Evolutionary conservation across 2,113 vertebrate species (phyloP), one percentile per base, ranked within the genome.

Genomic region (Leptodactylus fuscus): DNA sequence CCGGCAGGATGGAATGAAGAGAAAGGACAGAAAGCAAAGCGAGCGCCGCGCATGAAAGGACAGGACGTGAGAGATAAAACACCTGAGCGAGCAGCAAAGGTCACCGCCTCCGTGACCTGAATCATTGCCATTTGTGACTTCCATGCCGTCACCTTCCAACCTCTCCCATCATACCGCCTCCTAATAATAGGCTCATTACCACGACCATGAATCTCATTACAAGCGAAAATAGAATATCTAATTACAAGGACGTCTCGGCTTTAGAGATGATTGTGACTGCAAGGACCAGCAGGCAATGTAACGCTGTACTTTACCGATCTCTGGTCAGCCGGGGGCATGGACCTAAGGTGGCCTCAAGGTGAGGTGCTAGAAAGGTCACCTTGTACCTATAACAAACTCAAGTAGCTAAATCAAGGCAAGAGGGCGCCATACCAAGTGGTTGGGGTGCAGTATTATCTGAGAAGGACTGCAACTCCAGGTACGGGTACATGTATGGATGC

Each of bases 111-210:
- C 41, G 16, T 53, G 81, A 71, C 81, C 67, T 51, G 48, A 38
- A 58, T 51, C 12, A 69, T 70, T 69, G 20, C 22, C 44, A 69
- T 65, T 29, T 81, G 38, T 67, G 2, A 11, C 29, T 34, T 70
- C 38, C 16, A 38, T 53, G 48, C 51, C 29, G 7, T 6, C 10
- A 11, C 58, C 34, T 48, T 34, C 53, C 49, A 73, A 15, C 36
- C 79, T 49, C 41, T 11, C 44, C 46, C 11, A 7, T 73, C n/a
- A 41, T 38, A 82, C 34, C 12, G 5, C 34, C 10, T 55, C 69
- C 81, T 82, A 82, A 41, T 82, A 73, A 82, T 73, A 82, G 81
- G 81, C 41, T 73, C 51, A 82, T 73, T 82, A 82, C 27, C 20
- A 49, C 5, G 38, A n/a, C 20, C 49, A 55, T 4, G 48, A 38